Conservation (phyloP, 2,113 vertebrate species). For the Lagopus leucura region DNA sequence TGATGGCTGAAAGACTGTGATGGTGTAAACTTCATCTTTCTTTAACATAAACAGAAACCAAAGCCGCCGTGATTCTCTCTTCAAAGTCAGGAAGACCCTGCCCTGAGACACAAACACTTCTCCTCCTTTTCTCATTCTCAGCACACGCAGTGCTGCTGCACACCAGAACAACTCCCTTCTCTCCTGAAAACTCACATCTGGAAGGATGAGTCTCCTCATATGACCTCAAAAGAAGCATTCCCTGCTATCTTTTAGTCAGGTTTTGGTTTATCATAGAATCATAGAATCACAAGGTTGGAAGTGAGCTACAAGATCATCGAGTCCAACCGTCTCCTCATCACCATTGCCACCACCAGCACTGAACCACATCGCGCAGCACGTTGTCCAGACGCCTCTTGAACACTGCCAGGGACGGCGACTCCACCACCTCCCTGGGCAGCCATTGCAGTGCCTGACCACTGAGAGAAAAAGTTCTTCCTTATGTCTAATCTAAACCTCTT, state of each 20-base stretch:
- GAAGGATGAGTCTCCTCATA: background rate
- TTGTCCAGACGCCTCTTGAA: no score
- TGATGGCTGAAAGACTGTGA: constrained; percentile 2
- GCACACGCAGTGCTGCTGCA: background rate
- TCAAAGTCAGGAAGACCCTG: background rate
- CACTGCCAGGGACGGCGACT: no score
- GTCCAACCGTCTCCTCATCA: no score
- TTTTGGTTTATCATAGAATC: background rate
- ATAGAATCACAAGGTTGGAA: no score
- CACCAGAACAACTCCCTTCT: background rate
- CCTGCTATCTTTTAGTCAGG: background rate
- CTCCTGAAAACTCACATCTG: background rate
- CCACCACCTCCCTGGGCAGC: no score
- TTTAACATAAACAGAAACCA: background rate
- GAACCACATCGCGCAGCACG: no score
- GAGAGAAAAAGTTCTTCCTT: no score
- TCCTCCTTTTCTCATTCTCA: background rate
- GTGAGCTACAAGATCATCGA: no score
- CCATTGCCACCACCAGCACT: no score
- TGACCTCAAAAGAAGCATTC: rapidly evolving
- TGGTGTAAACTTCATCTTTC: background rate
- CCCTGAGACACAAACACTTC: background rate
- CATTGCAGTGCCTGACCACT: no score
- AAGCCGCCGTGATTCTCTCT: background rate
- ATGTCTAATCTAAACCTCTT: no score